Base-by-base conservation (phyloP, 2,113 vertebrate species). In the Calyptomena viridis region DNA sequence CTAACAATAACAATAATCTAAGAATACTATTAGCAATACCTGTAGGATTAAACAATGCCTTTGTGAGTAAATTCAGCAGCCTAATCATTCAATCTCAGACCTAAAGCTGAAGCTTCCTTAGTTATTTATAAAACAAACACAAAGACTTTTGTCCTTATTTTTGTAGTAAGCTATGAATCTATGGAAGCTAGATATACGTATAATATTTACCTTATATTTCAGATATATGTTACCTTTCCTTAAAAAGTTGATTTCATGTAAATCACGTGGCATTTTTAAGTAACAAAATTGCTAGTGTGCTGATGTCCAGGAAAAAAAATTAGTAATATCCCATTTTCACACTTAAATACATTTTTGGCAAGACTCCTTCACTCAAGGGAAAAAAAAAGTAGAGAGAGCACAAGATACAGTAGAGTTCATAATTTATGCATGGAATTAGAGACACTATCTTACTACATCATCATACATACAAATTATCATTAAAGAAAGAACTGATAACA, bases 391-490 rank as follows among this genome's bases (percentile, higher is more conserved):
- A 53, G 68, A 67, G 16, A 83, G 15, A 90, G 23, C 71, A 69
- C 30, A 90, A 78, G 42, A 62, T 84, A 90, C 47, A 63, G 64
- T 87, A 87, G 18, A 6, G 49, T 66, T 96, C 85, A 62, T 85
- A 74, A 84, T 11, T 37, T 69, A 50, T 28, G 58, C 55, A 77
- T 82, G 72, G 37, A 95, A 72, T 67, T 94, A 76, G 60, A 94
- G 49, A 84, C 40, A 74, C 9, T 66, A 84, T 94, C 80, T 56
- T 56, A 83, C 58, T 52, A 93, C 49, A 25, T 84, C 66, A 91
- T 73, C 55, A 75, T 94, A 95, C 93, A 89, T 89, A 90, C 76
- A 76, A 69, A 76, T 95, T 96, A 60, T 87, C 89, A 93, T 89
- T 93, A 96, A 86, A 87, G 58, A 89, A 94, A 92, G 53, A 71